These are phyloP conservation scores for Xylota segnis DNA, from an alignment of 2,888 invertebrate species.

Conservation along the genomic window DNA sequence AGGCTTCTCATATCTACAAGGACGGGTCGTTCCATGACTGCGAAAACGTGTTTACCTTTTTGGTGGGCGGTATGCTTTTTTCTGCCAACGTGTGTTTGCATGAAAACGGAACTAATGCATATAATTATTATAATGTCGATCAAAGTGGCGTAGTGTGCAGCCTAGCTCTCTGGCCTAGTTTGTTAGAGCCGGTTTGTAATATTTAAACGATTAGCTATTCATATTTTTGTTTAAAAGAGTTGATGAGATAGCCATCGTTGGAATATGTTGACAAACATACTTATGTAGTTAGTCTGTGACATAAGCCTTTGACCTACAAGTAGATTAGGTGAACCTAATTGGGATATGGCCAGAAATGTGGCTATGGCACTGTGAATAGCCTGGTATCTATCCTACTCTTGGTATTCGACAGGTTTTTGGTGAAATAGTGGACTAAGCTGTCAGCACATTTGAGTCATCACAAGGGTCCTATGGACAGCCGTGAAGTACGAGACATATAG, in stretches of 20 bases:
- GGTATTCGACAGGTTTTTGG: no score
- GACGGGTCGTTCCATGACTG: slow-evolving; percentile 11
- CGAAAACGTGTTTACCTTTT: neutral
- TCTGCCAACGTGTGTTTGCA: neutral
- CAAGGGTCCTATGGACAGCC: no score
- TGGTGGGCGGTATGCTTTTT: neutral
- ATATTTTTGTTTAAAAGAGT: neutral
- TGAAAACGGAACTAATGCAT: slow-evolving; percentile 12
- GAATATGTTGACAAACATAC: no score
- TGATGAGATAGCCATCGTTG: neutral
- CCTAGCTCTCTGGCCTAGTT: slow-evolving; percentile 1
- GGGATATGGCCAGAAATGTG: no score
- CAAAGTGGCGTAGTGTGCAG: neutral
- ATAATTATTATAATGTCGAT: neutral
- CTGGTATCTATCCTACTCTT: no score
- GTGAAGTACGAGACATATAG: no score
- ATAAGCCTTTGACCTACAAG: no score
- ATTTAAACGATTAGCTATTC: neutral
- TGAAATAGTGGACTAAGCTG: no score
- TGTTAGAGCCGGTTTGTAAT: neutral
- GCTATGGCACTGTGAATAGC: no score
- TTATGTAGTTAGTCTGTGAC: no score
- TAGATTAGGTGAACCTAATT: no score
- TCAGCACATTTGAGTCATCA: no score
- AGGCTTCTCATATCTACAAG: slow-evolving; percentile 49